phyloP scores from a whole-genome alignment of 2,888 invertebrate species.

The Drosophila imparisetae region DNA sequence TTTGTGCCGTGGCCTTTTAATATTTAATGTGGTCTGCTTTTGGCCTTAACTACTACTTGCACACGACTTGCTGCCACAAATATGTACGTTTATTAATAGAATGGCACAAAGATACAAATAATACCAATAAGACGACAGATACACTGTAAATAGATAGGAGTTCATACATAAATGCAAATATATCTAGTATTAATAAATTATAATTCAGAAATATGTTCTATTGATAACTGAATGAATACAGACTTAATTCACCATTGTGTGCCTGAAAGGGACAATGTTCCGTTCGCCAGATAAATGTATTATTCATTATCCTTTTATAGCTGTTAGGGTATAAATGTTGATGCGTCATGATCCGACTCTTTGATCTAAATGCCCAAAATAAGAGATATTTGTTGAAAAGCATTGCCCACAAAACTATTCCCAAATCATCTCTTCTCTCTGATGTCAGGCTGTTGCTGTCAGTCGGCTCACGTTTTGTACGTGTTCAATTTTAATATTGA shows the following conservation, averaged over 20 bases:
- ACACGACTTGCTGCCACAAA: constrained; percentile 27
- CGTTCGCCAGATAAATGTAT: neutral
- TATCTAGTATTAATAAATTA: neutral
- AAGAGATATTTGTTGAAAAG: constrained; percentile 15
- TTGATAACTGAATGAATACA: neutral
- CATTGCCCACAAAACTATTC: constrained; percentile 30
- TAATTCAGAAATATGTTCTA: neutral
- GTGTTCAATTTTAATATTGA: constrained; percentile 68
- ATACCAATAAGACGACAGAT: neutral
- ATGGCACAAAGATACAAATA: constrained; percentile 25
- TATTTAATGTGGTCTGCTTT: constrained; percentile 57
- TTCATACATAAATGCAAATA: neutral
- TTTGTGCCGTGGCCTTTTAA: constrained; percentile 66
- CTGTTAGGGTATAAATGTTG: neutral
- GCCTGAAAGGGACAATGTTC: neutral
- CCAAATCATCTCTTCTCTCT: constrained; percentile 20
- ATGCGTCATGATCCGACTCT: neutral
- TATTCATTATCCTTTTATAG: neutral
- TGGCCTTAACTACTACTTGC: constrained; percentile 9
- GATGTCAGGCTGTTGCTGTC: constrained; percentile 29
- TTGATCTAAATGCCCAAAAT: constrained; percentile 13
- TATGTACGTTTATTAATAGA: constrained; percentile 68
- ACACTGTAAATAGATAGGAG: neutral
- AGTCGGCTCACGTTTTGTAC: constrained; percentile 51
- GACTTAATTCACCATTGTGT: neutral